These are phyloP conservation scores for Aphidius ervi DNA, from an alignment of 1,140 invertebrate species.

Conservation along the genomic window DNA sequence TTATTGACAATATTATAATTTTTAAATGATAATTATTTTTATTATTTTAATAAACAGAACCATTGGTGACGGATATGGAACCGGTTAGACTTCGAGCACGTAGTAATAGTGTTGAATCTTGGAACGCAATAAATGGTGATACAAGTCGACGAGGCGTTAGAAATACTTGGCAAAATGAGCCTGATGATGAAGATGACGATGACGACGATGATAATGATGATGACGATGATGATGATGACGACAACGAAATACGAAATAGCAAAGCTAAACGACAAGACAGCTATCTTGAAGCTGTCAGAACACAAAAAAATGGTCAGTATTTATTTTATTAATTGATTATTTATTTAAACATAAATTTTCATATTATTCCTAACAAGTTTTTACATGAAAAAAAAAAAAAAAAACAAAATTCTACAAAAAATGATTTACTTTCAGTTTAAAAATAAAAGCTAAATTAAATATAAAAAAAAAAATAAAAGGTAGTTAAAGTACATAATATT, in stretches of 20 bases:
- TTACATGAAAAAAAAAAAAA: constrained; percentile 11
- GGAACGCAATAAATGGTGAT: constrained; percentile 44
- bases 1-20: not conserved
- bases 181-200: constrained; percentile 30
- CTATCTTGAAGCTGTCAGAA: constrained; percentile 50
- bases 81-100: constrained; percentile 58
- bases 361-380: constrained; percentile 4
- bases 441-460: no score
- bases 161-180: constrained; percentile 44
- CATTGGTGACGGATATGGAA: constrained; percentile 49
- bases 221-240: constrained; percentile 30
- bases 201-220: constrained; percentile 31
- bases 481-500: no score
- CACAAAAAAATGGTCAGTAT: constrained; percentile 26
- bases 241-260: constrained; percentile 38
- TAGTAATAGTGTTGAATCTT: constrained; percentile 60
- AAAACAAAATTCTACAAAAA: not conserved
- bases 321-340: constrained; percentile 11
- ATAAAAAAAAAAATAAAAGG: no score
- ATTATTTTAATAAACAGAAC: constrained; percentile 27
- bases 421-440: no score
- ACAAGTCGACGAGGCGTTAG: constrained; percentile 30
- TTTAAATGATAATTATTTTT: constrained; percentile 6
- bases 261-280: constrained; percentile 52
- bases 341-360: constrained; percentile 9